Base-by-base conservation (phyloP, 1,140 invertebrate genomes). In the Brachionus angularis region DNA sequence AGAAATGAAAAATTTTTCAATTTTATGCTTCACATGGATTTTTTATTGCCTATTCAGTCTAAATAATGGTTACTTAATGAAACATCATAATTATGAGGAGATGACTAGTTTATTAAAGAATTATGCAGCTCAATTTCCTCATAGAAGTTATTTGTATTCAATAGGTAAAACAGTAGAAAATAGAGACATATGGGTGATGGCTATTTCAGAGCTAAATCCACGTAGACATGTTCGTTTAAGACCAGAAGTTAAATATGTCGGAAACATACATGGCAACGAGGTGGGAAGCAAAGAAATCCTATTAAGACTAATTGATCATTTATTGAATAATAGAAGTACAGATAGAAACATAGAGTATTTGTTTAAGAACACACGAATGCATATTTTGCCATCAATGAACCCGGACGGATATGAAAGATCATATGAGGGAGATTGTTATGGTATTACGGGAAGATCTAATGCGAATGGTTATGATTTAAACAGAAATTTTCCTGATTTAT, bases 211-310 rank as follows among this genome's bases (percentile, higher is more conserved):
- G 1, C 14, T 10, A 33, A 1, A 29, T 1, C 53, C 53, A 2
- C 12, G 34, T 23, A 4, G 34, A 23, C 53, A 58, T 58, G 1
- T 58, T 1, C 10, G 21, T 8, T 36, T 58, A 23, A 58, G 27
- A 62, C 89, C 89, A 12, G 89, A 91, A 80, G 88, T 92, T 77
- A 93, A 92, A 80, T 92, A 91, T 80, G 86, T 93, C 52, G 91
- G 85, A 10, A 93, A 92, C 80, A 93, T 93, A 87, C 91, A 93
- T 77, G 91, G 91, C 21, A 93, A 93, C 81, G 91, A 93, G 82
- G 90, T 91, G 0, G 81, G 91, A 42, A 90, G 91, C 0, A 81
- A 90, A 12, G 91, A 93, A 80, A 77, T 93, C 44, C 78, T 93
- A 5, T 80, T 93, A 29, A 86, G 90, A 14, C 78, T 99, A 1